phyloP scores from a whole-genome alignment of 2,888 invertebrate species.

The Oligia latruncula region DNA sequence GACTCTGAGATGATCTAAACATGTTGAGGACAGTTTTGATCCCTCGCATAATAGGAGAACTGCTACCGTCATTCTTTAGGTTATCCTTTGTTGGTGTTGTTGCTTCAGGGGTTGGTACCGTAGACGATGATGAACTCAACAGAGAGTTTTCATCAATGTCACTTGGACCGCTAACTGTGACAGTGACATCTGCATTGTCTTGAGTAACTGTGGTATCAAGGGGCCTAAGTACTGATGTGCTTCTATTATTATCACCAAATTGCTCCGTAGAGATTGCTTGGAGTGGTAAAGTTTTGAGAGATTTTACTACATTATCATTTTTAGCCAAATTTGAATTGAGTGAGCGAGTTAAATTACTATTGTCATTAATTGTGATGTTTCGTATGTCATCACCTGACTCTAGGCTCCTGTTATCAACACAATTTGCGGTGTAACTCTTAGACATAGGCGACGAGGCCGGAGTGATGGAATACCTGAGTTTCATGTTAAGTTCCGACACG shows the following conservation, averaged over 20 bases:
- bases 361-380: slow-evolving; percentile 72
- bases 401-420: slow-evolving; percentile 72
- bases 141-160: slow-evolving; percentile 79
- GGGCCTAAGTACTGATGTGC: slow-evolving; percentile 70
- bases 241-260: slow-evolving; percentile 73
- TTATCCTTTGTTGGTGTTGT: slow-evolving; percentile 85
- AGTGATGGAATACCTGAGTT: slow-evolving; percentile 85
- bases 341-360: slow-evolving; percentile 78
- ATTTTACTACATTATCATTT: slow-evolving; percentile 75
- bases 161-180: slow-evolving; percentile 72
- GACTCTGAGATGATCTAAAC: slow-evolving; percentile 86
- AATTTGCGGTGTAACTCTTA: slow-evolving; percentile 80
- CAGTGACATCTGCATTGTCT: slow-evolving; percentile 72
- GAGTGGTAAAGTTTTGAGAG: slow-evolving; percentile 78
- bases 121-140: slow-evolving; percentile 82
- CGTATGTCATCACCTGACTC: slow-evolving; percentile 72
- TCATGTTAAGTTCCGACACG: slow-evolving; percentile 86
- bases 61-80: slow-evolving; percentile 75
- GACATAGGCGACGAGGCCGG: slow-evolving; percentile 86
- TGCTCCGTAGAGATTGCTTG: slow-evolving; percentile 76
- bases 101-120: slow-evolving; percentile 81
- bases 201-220: slow-evolving; percentile 69
- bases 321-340: slow-evolving; percentile 78
- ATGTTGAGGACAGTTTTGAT: slow-evolving; percentile 85
- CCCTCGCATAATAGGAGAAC: slow-evolving; percentile 85